Evolutionary conservation across 2,113 vertebrate genomes (phyloP).

Genomic region (Empidonax alnorum): DNA sequence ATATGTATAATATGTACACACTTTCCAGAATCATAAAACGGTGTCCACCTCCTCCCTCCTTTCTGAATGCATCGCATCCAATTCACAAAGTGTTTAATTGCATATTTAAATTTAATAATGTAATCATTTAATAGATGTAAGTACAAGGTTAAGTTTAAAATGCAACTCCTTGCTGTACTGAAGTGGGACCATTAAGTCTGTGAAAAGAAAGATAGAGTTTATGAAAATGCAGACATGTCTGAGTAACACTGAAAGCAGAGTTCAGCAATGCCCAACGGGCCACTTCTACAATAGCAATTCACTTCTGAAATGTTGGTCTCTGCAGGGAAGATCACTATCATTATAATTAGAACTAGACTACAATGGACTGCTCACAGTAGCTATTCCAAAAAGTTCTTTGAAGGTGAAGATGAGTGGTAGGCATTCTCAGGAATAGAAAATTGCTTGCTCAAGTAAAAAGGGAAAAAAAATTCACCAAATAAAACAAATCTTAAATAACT

Average conservation of each 20-base stretch:
- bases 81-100: not conserved
- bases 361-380: slow-evolving; percentile 27
- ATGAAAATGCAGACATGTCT: slow-evolving; percentile 4
- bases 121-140: not conserved
- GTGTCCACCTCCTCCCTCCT: not conserved
- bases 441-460: slow-evolving; percentile 11
- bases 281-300: slow-evolving; percentile 32
- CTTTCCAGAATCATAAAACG: not conserved
- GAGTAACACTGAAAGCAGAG: slow-evolving; percentile 25
- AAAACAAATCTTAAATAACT: not conserved
- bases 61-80: not conserved
- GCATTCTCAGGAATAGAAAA: slow-evolving; percentile 31
- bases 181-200: not conserved
- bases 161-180: not conserved
- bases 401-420: slow-evolving; percentile 44
- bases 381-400: slow-evolving; percentile 51
- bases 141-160: not conserved
- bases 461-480: not conserved
- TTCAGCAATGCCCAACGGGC: slow-evolving; percentile 50
- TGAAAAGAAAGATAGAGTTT: slow-evolving; percentile 22
- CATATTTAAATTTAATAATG: slow-evolving; percentile 9
- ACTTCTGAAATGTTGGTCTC: slow-evolving; percentile 46
- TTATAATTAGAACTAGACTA: slow-evolving; percentile 50
- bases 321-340: slow-evolving; percentile 61
- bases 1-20: not conserved